Base-by-base conservation (phyloP, 2,797 vertebrate genomes). In the Parambassis ranga region DNA sequence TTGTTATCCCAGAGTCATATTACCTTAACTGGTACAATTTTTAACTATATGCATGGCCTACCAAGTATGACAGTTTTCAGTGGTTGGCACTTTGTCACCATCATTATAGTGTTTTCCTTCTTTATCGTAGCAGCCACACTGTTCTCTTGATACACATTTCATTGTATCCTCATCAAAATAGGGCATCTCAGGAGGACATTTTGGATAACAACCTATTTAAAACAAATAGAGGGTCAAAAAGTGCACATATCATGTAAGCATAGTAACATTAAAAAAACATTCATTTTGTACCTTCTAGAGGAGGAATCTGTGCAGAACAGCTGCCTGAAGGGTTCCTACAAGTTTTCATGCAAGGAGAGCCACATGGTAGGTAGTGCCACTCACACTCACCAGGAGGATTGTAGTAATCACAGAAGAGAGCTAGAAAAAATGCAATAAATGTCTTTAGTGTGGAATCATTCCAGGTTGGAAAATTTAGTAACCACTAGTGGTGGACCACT, bases 391-490 rank as follows among this genome's bases (percentile, higher is more conserved):
- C 93, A 27, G 91, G 62, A 0, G 91, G 82, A 51, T 95, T 96
- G 89, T 95, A 95, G 83, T 93, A 95, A 82, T 97, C 96, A 14
- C 95, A 98, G 89, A 96, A 95, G 6, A 97, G 67, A 30, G 96
- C 96, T 97, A 81, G 2, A 89, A 27, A 37, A 75, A n/a, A n/a
- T n/a, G n/a, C n/a, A n/a, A n/a, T n/a, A n/a, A n/a, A n/a, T n/a
- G n/a, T n/a, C n/a, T n/a, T n/a, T n/a, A n/a, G n/a, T n/a, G n/a
- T n/a, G n/a, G n/a, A n/a, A n/a, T n/a, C n/a, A n/a, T n/a, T n/a
- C n/a, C n/a, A n/a, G n/a, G n/a, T n/a, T n/a, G n/a, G n/a, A n/a
- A n/a, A n/a, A n/a, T n/a, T n/a, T n/a, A n/a, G n/a, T n/a, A n/a
- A n/a, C n/a, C n/a, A n/a, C n/a, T n/a, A n/a, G n/a, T n/a, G n/a